phyloP scores from a whole-genome alignment of 2,113 vertebrate species.

The Patagioenas fasciata region DNA sequence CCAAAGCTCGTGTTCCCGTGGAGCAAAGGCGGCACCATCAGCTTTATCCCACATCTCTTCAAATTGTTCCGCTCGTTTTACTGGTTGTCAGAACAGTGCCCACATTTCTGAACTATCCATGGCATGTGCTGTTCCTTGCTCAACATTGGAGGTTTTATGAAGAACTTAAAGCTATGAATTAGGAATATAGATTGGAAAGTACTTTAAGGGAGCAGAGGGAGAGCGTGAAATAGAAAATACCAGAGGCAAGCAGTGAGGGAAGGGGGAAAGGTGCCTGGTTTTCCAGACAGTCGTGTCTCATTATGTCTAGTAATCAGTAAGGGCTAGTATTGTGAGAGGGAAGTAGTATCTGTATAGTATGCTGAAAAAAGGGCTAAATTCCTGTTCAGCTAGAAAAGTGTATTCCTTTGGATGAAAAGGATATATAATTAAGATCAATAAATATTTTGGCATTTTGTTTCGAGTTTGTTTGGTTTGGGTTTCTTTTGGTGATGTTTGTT shows the following conservation, averaged over 20 bases:
- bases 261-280: background rate
- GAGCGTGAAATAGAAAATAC: background rate
- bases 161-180: background rate
- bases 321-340: background rate
- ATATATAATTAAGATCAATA: background rate
- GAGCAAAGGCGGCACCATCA: background rate
- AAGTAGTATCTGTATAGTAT: background rate
- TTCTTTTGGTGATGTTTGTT: background rate
- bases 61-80: background rate
- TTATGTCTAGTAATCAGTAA: background rate
- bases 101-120: background rate
- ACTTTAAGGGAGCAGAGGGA: background rate
- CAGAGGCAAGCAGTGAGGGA: background rate
- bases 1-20: background rate
- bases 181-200: background rate
- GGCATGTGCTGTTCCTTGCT: background rate
- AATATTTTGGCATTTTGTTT: background rate
- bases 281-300: background rate
- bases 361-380: background rate
- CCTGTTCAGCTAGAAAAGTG: background rate
- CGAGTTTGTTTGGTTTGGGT: background rate
- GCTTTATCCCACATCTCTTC: background rate
- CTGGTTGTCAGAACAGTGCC: background rate
- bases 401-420: background rate
- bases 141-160: background rate